phyloP scores from a whole-genome alignment of 1,140 invertebrate genomes.

The Scaptomyza pallida region DNA sequence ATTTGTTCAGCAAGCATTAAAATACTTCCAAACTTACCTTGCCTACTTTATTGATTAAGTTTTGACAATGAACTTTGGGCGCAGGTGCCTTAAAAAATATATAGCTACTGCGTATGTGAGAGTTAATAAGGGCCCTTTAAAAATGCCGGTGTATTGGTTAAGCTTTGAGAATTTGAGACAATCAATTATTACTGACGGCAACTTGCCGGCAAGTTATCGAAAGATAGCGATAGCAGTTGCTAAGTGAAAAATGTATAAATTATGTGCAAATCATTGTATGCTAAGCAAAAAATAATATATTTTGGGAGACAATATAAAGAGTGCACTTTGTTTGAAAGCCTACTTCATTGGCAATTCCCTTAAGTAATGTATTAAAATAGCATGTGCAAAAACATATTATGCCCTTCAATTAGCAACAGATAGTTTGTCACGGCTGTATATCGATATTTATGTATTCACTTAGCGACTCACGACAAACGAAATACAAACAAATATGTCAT shows the following conservation, averaged over 20 bases:
- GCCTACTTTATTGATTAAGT: slow-evolving; percentile 12
- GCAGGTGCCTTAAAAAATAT: slow-evolving; percentile 2
- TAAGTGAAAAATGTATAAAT: not conserved
- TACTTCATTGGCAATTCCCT: too few species aligned
- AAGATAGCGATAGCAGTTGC: slow-evolving; percentile 1
- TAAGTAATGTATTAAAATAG: too few species aligned
- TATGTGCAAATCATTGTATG: not conserved
- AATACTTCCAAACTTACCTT: slow-evolving; percentile 13
- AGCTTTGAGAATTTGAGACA: not conserved
- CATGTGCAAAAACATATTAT: not conserved
- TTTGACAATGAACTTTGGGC: not conserved
- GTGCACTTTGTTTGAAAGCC: too few species aligned
- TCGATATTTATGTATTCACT: slow-evolving; percentile 33
- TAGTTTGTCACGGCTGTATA: slow-evolving; percentile 1
- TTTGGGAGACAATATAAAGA: too few species aligned
- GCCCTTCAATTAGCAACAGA: not conserved
- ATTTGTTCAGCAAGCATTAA: not conserved
- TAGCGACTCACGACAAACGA: not conserved
- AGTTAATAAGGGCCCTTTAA: not conserved
- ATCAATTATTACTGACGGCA: slow-evolving; percentile 10
- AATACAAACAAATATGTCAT: slow-evolving; percentile 4
- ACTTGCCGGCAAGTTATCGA: slow-evolving; percentile 6
- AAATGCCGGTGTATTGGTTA: not conserved
- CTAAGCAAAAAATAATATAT: too few species aligned
- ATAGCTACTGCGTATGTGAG: not conserved